phyloP scores from a whole-genome alignment of 2,113 vertebrate genomes.

The Percopsis transmontana region DNA sequence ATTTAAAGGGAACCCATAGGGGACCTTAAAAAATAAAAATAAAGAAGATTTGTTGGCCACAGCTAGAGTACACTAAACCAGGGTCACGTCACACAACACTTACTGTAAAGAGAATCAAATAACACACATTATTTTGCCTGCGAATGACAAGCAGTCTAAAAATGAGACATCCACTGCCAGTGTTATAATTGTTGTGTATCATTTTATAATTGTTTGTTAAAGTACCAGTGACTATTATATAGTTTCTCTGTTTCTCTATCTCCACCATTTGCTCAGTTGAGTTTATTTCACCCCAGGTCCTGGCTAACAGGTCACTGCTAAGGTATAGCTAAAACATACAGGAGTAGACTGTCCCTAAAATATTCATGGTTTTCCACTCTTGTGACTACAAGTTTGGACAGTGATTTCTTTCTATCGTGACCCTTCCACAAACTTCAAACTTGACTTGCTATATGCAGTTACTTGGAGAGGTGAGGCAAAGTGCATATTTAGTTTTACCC shows the following conservation, averaged over 20 bases:
- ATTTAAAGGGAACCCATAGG: slow-evolving; percentile 46
- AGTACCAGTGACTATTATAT: slow-evolving; percentile 22
- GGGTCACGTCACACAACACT: slow-evolving; percentile 23
- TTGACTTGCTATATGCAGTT: slow-evolving; percentile 23
- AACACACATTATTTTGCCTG: slow-evolving; percentile 3
- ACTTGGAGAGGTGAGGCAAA: slow-evolving; percentile 36
- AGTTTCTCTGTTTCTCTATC: slow-evolving; percentile 25
- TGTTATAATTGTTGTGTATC: too few relatives aligned
- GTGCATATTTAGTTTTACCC: slow-evolving; percentile 7
- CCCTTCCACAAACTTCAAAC: slow-evolving; percentile 43
- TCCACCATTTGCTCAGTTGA: slow-evolving; percentile 45
- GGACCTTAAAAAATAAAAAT: slow-evolving; percentile 53
- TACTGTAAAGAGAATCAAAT: slow-evolving; percentile 34
- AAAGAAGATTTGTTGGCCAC: slow-evolving; percentile 44
- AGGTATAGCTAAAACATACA: slow-evolving; percentile 37
- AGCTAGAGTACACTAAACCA: slow-evolving; percentile 23
- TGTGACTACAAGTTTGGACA: slow-evolving; percentile 62
- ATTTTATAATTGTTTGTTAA: slow-evolving; percentile 8
- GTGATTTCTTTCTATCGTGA: slow-evolving; percentile 43
- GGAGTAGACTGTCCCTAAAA: slow-evolving; percentile 52
- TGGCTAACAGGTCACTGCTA: slow-evolving; percentile 39
- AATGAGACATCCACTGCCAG: background rate
- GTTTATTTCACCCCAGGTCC: slow-evolving; percentile 40
- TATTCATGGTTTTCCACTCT: slow-evolving; percentile 57
- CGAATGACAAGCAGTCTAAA: slow-evolving; percentile 19